Evolutionary conservation across 2,888 invertebrate species (phyloP), one percentile per base, ranked within the genome.

Genomic region (Stenoptilia bipunctidactyla): DNA sequence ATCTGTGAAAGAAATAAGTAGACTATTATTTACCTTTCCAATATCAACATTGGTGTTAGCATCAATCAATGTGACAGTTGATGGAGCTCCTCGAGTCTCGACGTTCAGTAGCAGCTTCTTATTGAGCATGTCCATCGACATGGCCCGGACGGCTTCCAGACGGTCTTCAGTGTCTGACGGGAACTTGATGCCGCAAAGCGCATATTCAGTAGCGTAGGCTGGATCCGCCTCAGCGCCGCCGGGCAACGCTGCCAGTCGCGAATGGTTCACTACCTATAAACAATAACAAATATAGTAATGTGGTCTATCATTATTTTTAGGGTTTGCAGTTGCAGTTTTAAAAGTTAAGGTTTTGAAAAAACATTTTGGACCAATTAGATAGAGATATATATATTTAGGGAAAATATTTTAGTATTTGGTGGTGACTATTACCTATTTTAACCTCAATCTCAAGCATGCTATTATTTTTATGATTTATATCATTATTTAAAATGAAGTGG

Each of bases 111-210:
- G 79, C 42, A 97, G 80, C 56, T 91, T 91, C 61, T 90, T 90
- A 63, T 92, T 92, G 48, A 90, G 83, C 14, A 88, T 83, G 54
- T 89, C 88, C 10, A 85, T 65, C 15, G 79, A 85, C 54, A 94
- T 86, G 1, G 87, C 88, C 43, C 88, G 85, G 25, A 92, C 76
- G 0, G 96, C 94, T 52, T 92, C 89, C 20, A 88, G 86, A 47
- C 89, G 87, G 58, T 92, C 93, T 48, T 98, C 97, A 30, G 93
- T 92, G 74, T 98, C 98, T 41, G 88, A 80, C 5, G 97, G 96
- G 63, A 96, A 87, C 55, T 88, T 85, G 20, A 95, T 89, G 61
- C 94, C 92, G 20, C 96, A 96, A 43, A 99, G 83, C 1, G 85
- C 80, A 65, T 94, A 97, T 66, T 97, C 96, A n/a, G 87, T 88